Conservation (phyloP, 1,140 invertebrate genomes). For the Arion vulgaris region DNA sequence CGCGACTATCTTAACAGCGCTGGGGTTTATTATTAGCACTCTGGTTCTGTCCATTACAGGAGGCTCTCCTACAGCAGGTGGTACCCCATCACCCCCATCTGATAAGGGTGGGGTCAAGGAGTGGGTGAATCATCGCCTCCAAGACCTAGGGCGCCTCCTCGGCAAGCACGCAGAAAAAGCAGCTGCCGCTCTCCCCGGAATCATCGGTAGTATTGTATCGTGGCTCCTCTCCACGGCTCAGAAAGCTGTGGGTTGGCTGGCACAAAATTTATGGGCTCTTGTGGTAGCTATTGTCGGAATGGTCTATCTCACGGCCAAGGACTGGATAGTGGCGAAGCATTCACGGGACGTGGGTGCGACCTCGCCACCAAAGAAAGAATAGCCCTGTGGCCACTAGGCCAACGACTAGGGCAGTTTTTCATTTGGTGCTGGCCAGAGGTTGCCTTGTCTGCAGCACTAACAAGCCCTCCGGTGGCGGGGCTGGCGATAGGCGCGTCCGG, state of each 20-base stretch:
- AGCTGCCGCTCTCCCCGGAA: background rate
- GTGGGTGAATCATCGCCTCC: background rate
- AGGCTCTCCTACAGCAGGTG: background rate
- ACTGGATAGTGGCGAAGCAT: background rate
- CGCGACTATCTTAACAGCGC: background rate
- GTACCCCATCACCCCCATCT: background rate
- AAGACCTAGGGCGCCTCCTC: background rate
- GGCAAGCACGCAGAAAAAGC: background rate
- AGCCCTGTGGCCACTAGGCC: background rate
- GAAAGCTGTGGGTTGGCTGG: background rate
- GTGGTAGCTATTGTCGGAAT: background rate
- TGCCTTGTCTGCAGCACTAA: background rate
- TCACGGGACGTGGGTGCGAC: too few relatives aligned
- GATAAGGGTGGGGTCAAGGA: background rate
- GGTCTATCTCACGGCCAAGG: background rate
- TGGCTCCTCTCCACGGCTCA: background rate
- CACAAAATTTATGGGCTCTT: background rate
- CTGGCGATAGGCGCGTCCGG: background rate
- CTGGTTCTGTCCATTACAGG: background rate
- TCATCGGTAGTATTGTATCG: background rate
- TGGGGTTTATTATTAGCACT: background rate
- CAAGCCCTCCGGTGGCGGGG: background rate
- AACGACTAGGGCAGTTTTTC: background rate
- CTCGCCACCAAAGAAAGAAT: background rate
- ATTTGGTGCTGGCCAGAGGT: background rate